These are phyloP conservation scores for Plagiodera versicolora DNA, from an alignment of 2,888 invertebrate genomes.

Conservation along the genomic window DNA sequence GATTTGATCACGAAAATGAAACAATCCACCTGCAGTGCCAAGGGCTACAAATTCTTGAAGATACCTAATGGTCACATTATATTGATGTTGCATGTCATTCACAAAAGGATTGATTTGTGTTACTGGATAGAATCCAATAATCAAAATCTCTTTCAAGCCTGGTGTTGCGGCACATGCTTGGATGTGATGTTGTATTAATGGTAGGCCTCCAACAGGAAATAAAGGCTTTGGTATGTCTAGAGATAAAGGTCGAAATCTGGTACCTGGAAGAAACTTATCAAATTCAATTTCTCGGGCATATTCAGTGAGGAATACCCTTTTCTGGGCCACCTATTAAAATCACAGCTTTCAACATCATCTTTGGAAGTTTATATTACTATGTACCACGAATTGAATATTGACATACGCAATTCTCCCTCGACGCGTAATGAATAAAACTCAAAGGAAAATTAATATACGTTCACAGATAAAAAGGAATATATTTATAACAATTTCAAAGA, in stretches of 20 bases:
- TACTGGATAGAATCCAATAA: constrained; percentile 91
- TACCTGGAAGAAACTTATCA: constrained; percentile 66
- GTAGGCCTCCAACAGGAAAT: constrained; percentile 95
- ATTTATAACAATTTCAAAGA: no score
- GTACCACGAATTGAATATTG: no score
- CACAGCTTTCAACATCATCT: constrained; percentile 60
- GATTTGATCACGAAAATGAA: constrained; percentile 96
- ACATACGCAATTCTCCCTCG: no score
- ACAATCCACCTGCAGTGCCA: constrained; percentile 96
- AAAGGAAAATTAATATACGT: no score
- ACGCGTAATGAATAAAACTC: no score
- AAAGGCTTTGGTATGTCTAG: constrained; percentile 97
- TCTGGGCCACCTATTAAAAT: constrained; percentile 93
- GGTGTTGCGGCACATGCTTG: constrained; percentile 84
- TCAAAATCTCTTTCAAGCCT: constrained; percentile 84
- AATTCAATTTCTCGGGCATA: not conserved
- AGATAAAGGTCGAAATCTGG: constrained; percentile 94
- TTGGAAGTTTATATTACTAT: not conserved
- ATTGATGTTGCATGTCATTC: constrained; percentile 79
- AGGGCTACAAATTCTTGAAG: constrained; percentile 93
- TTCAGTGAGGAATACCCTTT: constrained; percentile 69
- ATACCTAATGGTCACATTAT: constrained; percentile 82
- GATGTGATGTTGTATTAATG: constrained; percentile 95
- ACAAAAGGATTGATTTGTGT: constrained; percentile 86
- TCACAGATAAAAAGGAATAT: no score